These are phyloP conservation scores for Apis mellifera DNA, from an alignment of 1,140 invertebrate species.

Conservation along the genomic window DNA sequence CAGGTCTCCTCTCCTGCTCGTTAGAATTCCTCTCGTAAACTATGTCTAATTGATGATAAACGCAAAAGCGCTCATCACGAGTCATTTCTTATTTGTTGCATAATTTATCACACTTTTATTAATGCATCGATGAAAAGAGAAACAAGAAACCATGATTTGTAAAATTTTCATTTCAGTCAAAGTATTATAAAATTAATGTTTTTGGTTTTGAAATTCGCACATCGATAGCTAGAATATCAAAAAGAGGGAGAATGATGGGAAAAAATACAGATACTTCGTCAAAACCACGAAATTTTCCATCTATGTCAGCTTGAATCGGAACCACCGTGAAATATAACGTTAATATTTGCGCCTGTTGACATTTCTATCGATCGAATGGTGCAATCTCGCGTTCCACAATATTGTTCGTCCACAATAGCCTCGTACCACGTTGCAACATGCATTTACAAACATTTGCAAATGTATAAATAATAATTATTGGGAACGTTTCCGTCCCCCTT, in stretches of 20 bases:
- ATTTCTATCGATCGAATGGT: background rate
- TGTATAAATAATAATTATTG: slow-evolving; percentile 7
- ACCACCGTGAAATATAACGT: background rate
- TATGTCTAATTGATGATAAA: slow-evolving; percentile 3
- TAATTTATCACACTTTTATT: background rate
- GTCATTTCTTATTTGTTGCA: background rate
- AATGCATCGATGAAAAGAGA: background rate
- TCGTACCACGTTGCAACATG: slow-evolving; percentile 2
- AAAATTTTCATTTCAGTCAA: too few relatives aligned
- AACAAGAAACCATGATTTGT: too few relatives aligned
- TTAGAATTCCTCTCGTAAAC: slow-evolving; percentile 26
- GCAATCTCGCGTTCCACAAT: slow-evolving; percentile 22
- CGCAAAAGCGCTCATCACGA: background rate
- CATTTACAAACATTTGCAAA: background rate
- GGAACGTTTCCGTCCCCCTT: slow-evolving; percentile 1
- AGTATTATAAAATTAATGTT: too few relatives aligned
- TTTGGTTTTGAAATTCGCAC: too few relatives aligned
- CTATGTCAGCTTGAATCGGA: too few relatives aligned
- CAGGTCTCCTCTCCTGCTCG: background rate
- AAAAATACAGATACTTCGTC: background rate
- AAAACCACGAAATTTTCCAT: background rate
- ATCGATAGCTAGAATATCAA: too few relatives aligned
- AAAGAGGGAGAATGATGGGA: too few relatives aligned
- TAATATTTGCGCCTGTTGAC: background rate
- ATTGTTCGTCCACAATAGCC: background rate